A percentile compares a stretch with the other conserved stretches of the same genome.
These are phyloP conservation scores for Myanophis thanlyinensis DNA, from an alignment of 2,113 vertebrate genomes.

Conservation along the genomic window DNA sequence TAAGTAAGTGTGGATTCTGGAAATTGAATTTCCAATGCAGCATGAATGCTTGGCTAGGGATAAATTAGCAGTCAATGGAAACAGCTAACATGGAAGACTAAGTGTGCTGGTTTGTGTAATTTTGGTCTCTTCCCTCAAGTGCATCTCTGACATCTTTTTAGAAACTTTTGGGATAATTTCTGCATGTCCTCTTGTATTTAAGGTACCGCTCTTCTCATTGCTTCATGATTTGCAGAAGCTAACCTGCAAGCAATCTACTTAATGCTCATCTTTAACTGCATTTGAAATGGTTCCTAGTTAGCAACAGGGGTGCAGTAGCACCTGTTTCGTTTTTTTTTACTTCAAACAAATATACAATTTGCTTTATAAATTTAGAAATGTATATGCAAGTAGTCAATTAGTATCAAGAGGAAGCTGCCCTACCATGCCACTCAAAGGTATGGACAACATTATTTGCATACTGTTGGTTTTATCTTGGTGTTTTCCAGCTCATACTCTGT, in stretches of 20 bases:
- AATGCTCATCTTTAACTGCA: not conserved
- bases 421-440: not conserved
- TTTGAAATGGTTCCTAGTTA: constrained; percentile 15
- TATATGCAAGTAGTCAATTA: not conserved
- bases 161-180: not conserved
- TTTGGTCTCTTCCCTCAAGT: not conserved
- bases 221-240: not conserved
- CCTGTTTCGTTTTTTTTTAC: constrained; percentile 13
- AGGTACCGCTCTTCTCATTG: too few relatives aligned
- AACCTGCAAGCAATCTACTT: not conserved
- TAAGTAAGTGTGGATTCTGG: not conserved
- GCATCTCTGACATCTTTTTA: not conserved
- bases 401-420: not conserved
- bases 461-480: not conserved
- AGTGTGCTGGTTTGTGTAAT: not conserved
- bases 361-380: not conserved
- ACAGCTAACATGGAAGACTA: not conserved
- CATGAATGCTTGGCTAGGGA: not conserved
- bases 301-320: not conserved
- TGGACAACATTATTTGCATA: not conserved
- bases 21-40: not conserved
- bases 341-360: not conserved
- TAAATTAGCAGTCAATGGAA: not conserved
- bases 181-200: not conserved
- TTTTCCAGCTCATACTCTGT: not conserved